Conservation (phyloP, 2,797 vertebrate genomes). For the Anas capensis region DNA sequence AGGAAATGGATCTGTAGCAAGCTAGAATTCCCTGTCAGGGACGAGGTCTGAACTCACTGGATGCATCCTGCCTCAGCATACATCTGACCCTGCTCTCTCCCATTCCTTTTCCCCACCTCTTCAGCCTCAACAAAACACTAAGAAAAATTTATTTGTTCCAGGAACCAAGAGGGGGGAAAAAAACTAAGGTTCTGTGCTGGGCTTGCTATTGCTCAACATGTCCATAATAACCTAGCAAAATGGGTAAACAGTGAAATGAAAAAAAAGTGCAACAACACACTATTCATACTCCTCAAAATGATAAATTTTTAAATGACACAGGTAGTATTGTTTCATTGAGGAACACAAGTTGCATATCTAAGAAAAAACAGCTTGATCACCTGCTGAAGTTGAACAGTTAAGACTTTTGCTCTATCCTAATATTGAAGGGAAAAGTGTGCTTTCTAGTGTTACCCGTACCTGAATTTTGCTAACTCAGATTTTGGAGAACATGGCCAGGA, state of each 20-base stretch:
- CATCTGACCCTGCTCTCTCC: neutral
- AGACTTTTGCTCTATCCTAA: neutral
- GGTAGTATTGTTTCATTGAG: neutral
- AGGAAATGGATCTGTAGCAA: neutral
- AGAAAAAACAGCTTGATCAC: neutral
- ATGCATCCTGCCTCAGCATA: neutral
- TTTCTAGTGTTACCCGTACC: neutral
- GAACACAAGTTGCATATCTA: neutral
- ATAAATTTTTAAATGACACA: neutral
- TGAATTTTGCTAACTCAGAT: neutral
- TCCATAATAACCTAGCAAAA: neutral
- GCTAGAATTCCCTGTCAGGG: neutral
- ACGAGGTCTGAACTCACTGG: neutral
- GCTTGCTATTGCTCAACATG: neutral
- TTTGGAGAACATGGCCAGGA: rapidly evolving
- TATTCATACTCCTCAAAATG: neutral
- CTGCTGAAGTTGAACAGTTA: neutral
- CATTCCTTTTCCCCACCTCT: neutral
- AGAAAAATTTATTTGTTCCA: neutral
- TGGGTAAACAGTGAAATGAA: neutral
- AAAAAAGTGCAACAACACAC: neutral
- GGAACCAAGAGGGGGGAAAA: neutral
- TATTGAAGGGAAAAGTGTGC: neutral
- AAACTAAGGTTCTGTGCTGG: neutral
- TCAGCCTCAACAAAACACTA: neutral